Evolutionary conservation across 1,140 invertebrate genomes (phyloP).

Genomic region (Drosophila lini): DNA sequence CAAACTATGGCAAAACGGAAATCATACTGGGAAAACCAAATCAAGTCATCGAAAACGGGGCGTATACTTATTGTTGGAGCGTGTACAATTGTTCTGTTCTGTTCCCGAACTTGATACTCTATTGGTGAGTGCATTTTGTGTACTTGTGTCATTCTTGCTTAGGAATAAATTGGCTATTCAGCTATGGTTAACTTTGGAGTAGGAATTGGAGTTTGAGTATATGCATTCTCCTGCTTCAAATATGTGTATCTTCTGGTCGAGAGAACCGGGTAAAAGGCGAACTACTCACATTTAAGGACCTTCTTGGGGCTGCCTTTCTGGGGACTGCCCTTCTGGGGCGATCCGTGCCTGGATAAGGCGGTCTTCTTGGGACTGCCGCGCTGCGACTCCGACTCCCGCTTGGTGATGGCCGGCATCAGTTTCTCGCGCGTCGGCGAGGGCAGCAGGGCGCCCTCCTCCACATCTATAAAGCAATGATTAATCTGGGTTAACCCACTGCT

Average conservation of each 20-base stretch:
- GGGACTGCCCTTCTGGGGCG: constrained; percentile 85
- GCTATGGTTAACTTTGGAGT: constrained; percentile 42
- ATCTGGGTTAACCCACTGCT: neutral
- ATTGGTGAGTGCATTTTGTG: constrained; percentile 64
- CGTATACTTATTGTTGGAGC: constrained; percentile 71
- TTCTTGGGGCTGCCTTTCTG: constrained; percentile 89
- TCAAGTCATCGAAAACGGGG: constrained; percentile 33
- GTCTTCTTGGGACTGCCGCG: constrained; percentile 83
- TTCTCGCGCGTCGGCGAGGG: constrained; percentile 90
- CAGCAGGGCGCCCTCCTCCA: constrained; percentile 87
- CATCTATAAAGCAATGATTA: constrained; percentile 42
- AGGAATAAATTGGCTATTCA: constrained; percentile 53
- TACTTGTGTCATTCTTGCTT: constrained; percentile 67
- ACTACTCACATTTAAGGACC: constrained; percentile 84
- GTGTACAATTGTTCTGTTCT: constrained; percentile 48
- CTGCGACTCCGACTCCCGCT: constrained; percentile 87
- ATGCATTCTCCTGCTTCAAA: constrained; percentile 10
- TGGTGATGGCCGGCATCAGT: constrained; percentile 88
- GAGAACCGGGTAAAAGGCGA: neutral
- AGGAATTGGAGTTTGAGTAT: constrained; percentile 18
- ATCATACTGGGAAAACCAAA: constrained; percentile 39
- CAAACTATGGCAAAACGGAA: constrained; percentile 55
- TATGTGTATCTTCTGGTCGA: constrained; percentile 10
- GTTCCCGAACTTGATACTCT: constrained; percentile 46
- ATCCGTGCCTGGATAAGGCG: constrained; percentile 79